These are phyloP conservation scores for Clitarchus hookeri DNA, from an alignment of 2,888 invertebrate species.

Conservation along the genomic window DNA sequence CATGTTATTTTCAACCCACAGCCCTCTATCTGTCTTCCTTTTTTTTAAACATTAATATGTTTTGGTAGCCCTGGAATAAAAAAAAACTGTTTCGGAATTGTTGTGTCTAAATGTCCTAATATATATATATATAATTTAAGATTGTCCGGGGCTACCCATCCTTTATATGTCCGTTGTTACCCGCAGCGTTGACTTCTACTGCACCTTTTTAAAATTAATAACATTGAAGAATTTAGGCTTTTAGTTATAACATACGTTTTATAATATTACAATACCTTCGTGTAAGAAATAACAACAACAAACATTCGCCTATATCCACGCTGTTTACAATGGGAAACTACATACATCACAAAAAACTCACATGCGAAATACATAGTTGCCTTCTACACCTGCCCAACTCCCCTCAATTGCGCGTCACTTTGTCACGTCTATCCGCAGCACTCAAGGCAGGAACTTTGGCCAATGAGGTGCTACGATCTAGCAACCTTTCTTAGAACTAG, in stretches of 20 bases:
- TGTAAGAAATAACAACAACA: neutral
- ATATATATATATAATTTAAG: neutral
- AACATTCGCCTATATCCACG: neutral
- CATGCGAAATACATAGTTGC: neutral
- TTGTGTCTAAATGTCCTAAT: neutral
- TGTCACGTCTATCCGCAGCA: neutral
- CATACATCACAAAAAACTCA: neutral
- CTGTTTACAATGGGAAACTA: neutral
- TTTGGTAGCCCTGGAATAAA: neutral
- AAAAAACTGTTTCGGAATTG: neutral
- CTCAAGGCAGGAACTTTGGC: neutral
- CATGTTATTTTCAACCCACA: conserved; percentile 10
- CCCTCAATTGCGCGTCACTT: neutral
- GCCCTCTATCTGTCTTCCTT: neutral
- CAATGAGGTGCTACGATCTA: neutral
- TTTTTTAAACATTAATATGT: neutral
- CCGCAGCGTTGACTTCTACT: neutral
- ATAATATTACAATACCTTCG: neutral
- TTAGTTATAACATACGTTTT: neutral
- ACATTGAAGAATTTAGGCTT: neutral
- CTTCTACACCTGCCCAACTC: neutral
- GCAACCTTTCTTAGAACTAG: too few species aligned
- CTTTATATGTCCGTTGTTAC: neutral
- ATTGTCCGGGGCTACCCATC: neutral
- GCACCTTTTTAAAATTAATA: neutral